These are phyloP conservation scores for Mormoops blainvillei DNA, from an alignment of 2,113 vertebrate species.

Conservation along the genomic window DNA sequence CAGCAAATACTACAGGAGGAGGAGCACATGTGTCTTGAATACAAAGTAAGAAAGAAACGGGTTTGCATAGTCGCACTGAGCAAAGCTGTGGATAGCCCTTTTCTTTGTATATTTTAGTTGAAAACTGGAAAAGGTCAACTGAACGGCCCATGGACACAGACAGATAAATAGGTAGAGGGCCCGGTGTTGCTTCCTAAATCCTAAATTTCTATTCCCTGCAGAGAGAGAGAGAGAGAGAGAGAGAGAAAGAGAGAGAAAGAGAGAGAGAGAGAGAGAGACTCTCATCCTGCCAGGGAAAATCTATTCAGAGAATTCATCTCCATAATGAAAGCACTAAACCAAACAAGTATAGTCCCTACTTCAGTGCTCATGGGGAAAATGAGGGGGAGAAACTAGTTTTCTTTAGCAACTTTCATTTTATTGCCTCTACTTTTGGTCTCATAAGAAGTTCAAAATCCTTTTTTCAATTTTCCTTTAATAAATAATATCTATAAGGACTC, in stretches of 20 bases:
- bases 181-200: not conserved
- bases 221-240: too few relatives aligned
- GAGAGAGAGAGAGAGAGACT: not conserved
- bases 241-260: too few relatives aligned
- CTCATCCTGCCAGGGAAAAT: conserved; percentile 23
- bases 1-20: conserved; percentile 69
- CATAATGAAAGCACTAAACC: conserved; percentile 63
- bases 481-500: not conserved
- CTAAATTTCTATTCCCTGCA: not conserved
- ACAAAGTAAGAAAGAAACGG: conserved; percentile 63
- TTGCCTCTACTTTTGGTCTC: conserved; percentile 29
- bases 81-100: conserved; percentile 12
- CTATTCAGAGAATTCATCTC: conserved; percentile 55
- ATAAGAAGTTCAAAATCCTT: conserved; percentile 31
- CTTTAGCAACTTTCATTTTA: conserved; percentile 20
- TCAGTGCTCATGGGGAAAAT: conserved; percentile 39
- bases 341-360: conserved; percentile 1
- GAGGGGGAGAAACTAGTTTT: conserved; percentile 35
- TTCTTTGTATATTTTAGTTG: conserved; percentile 45
- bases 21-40: conserved; percentile 62
- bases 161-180: not conserved
- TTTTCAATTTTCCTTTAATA: conserved; percentile 31
- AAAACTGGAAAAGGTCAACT: not conserved
- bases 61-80: conserved; percentile 32
- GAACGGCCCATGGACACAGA: not conserved